Base-by-base conservation (phyloP, 2,797 vertebrate genomes). In the Malacoraja senta region DNA sequence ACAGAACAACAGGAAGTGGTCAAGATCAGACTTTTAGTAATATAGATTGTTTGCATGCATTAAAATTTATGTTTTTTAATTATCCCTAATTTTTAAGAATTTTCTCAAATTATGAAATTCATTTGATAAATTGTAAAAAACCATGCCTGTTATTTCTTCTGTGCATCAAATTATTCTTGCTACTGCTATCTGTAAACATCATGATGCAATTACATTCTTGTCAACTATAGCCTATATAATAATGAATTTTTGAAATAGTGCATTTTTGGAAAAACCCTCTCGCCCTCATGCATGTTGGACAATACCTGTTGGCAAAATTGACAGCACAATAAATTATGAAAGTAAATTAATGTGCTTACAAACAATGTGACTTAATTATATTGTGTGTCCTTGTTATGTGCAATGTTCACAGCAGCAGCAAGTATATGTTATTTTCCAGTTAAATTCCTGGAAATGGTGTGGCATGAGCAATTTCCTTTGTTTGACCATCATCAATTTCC, bases 401-500 rank as follows among this genome's bases (percentile, higher is more conserved):
- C 88, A 91, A 71, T 21, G 21, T 76, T 71, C n/a, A 26, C 12
- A 53, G 24, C 1, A 74, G 38, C 32, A 92, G 58, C 84, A 17
- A 32, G 65, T 17, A 63, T n/a, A 65, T 17, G 9, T 38, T 26
- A 74, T 68, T 91, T 38, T 71, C 88, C 88, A 81, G 88, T 74
- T 94, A 91, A 94, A 94, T 95, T 95, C 94, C 94, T 94, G 95
- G 94, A 95, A 95, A 63, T 68, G 26, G 61, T 68, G 84, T 61
- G 93, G 71, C 83, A 84, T 93, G 94, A 94, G 94, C 29, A 91
- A 94, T 94, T 94, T 94, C 94, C 94, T 93, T 94, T 94, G 94
- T 13, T 80, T 96, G 95, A 96, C 95, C 95, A 96, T 96, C 95
- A 95, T 86, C 90, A 92, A 76, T 80, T 93, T 68, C 21, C 93